Conservation (phyloP, 2,113 vertebrate genomes). For the Bucco capensis region DNA sequence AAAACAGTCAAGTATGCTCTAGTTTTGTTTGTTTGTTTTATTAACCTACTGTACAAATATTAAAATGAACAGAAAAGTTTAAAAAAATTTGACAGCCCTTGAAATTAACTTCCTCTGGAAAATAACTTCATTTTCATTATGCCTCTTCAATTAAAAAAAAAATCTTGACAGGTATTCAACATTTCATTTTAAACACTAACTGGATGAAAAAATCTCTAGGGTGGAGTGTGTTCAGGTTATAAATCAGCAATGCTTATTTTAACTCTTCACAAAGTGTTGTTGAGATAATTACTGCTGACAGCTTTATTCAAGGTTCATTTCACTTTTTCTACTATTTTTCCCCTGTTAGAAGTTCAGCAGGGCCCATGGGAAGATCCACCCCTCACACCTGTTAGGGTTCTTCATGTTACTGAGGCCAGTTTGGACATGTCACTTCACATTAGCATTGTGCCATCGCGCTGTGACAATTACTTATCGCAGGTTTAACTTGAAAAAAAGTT, state of each 20-base stretch:
- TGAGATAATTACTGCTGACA: constrained; percentile 98
- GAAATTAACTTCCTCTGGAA: constrained; percentile 56
- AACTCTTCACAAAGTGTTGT: constrained; percentile 77
- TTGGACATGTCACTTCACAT: constrained; percentile 81
- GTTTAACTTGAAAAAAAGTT: constrained; percentile 77
- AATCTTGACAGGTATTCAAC: constrained; percentile 63
- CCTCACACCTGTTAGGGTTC: constrained; percentile 86
- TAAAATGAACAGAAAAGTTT: constrained; percentile 1
- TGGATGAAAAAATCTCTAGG: constrained; percentile 61
- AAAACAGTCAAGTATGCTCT: constrained; percentile 9
- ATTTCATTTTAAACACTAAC: constrained; percentile 70
- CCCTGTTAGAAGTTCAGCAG: constrained; percentile 80
- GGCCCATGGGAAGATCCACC: constrained; percentile 80
- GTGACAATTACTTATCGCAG: constrained; percentile 85
- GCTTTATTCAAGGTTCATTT: constrained; percentile 91
- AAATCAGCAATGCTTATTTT: constrained; percentile 78
- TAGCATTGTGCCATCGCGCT: constrained; percentile 75
- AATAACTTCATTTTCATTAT: constrained; percentile 53
- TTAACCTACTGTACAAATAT: constrained; percentile 1
- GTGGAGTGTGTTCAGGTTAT: constrained; percentile 74
- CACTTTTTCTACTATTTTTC: constrained; percentile 85
- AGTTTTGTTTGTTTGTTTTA: constrained; percentile 29
- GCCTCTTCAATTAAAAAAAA: neutral
- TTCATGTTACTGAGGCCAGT: constrained; percentile 80
- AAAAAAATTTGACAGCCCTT: constrained; percentile 22